A percentile compares a stretch with the other conserved stretches of the same genome.
phyloP scores from a whole-genome alignment of 2,797 vertebrate genomes.

The Hoplostethus atlanticus region DNA sequence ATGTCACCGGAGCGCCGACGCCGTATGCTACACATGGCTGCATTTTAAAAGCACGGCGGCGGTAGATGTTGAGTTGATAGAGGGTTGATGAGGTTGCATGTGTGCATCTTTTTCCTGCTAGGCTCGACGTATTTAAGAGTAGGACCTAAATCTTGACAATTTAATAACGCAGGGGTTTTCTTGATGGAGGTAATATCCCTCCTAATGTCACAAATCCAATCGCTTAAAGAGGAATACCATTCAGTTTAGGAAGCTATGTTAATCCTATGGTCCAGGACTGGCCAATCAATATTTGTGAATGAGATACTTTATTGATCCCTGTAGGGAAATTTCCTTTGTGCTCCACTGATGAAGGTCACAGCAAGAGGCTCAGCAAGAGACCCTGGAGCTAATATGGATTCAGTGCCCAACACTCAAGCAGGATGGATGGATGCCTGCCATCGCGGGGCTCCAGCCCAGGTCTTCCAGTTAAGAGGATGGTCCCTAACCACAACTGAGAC shows the following conservation, averaged over 20 bases:
- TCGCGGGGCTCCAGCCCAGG: neutral
- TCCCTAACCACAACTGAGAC: neutral
- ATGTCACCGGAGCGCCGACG: neutral
- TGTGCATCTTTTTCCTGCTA: neutral
- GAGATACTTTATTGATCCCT: neutral
- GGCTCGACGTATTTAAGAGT: neutral
- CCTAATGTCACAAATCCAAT: neutral
- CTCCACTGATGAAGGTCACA: too few species aligned
- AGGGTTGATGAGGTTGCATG: conserved; percentile 2
- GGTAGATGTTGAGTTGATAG: conserved; percentile 12
- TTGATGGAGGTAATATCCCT: neutral
- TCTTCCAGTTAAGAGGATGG: neutral
- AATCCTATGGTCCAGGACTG: neutral
- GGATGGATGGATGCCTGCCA: neutral
- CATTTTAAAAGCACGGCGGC: conserved; percentile 23
- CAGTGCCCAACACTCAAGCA: neutral
- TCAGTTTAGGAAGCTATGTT: neutral
- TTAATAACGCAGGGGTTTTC: neutral
- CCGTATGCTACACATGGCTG: conserved; percentile 7
- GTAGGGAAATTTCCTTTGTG: too few species aligned
- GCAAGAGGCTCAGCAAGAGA: neutral
- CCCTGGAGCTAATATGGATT: neutral
- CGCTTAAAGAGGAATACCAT: neutral
- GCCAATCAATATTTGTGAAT: neutral
- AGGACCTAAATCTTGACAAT: neutral